Evolutionary conservation across 2,888 invertebrate genomes (phyloP), one percentile per base, ranked within the genome.

Genomic region (Amblyjoppa fuscipennis): DNA sequence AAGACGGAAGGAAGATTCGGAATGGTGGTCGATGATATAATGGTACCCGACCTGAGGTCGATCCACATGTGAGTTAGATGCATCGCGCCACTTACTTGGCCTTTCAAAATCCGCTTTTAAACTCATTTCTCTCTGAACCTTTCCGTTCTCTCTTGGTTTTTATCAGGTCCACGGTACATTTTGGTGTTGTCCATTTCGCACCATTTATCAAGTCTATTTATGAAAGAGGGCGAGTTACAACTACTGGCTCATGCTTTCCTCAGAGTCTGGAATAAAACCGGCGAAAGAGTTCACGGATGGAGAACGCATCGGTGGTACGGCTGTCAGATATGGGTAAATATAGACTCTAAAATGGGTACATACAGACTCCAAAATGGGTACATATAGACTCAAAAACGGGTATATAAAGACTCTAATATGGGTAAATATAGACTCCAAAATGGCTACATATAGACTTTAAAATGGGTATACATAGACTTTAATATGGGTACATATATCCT

Each of bases 91-190:
- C 83, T 74, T 31, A 49, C 59, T 73, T 70, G 53, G 78, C 70
- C 28, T 82, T 64, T 76, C 64, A 31, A 70, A 85, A 77, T 83
- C 86, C 81, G 84, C 82, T 79, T 76, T 79, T 76, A 77, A 20
- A 66, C 66, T 76, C 56, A 75, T 83, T 77, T 28, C 51, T 80
- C 69, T 38, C 74, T 20, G 76, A 59, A 38, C 38, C 28, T 69
- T 25, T 79, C 73, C 31, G 77, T 70, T 81, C 81, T 75, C 41
- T 69, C 41, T 51, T 51, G 59, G 31, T 69, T 78, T 28, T 69
- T 64, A 38, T 70, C 38, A n/a, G 25, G 53, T 6, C 49, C 45
- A 13, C 41, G 41, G 25, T 77, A 41, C 77, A 69, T 51, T 73
- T 25, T 41, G 53, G n/a, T 51, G 41, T 53, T 56, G 5, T 64